Base-by-base conservation (phyloP, 2,113 vertebrate genomes). In the Lota lota region DNA sequence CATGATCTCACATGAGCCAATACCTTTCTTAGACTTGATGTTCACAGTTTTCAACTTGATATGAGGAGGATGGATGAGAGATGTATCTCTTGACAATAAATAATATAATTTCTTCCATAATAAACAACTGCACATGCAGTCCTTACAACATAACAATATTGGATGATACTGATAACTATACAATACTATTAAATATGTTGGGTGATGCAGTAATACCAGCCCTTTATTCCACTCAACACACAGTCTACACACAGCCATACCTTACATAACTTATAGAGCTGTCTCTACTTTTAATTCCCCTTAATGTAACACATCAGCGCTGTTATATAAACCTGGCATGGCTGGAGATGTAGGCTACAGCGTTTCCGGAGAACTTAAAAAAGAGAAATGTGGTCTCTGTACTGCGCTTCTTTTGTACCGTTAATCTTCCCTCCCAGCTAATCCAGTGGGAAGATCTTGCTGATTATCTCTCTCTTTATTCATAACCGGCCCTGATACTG, bases 391-490 rank as follows among this genome's bases (percentile, higher is more conserved):
- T 40, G 21, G 75, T 82, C 73, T 72, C 64, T 2, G 14, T 68
- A 62, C 76, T 73, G 50, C 62, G 53, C 17, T 18, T 68, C 79
- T 79, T 84, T 72, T 81, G 73, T 85, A 72, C 81, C 57, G 82
- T 82, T 91, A 90, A 89, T 91, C 81, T 86, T 79, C 75, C 85
- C 89, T 88, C 70, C 70, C 74, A 90, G 89, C 86, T 85, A 91
- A 90, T 91, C 87, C 85, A 84, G 83, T 89, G 84, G 86, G 86
- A 84, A 82, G 85, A 90, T 91, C 88, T 84, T 83, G 75, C 59
- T 77, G 82, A 88, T 88, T 90, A 88, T 88, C 85, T 85, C 81
- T 85, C 72, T 57, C 73, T 84, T 86, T 91, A 89, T 90, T 89
- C 88, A 87, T 85, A 85, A 83, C 66, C 61, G 56, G 64, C 70